Evolutionary conservation across 2,797 vertebrate species (phyloP).

Genomic region (Lateolabrax maculatus): DNA sequence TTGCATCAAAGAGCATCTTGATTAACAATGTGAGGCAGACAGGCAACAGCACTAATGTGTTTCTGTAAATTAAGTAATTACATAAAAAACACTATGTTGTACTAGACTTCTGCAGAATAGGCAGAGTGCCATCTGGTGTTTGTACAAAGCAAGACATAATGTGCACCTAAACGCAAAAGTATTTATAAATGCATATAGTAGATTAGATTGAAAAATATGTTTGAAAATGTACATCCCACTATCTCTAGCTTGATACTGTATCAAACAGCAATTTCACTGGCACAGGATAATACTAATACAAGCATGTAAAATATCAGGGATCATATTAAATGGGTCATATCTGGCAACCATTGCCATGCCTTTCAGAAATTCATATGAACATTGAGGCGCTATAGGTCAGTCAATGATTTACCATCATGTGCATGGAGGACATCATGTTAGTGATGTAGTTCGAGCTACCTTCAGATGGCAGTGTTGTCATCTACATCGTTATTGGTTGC

Average conservation of each 20-base stretch:
- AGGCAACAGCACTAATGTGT: constrained; percentile 8
- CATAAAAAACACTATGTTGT: constrained; percentile 29
- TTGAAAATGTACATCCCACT: background rate
- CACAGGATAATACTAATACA: background rate
- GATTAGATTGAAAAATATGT: constrained; percentile 3
- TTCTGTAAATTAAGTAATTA: constrained; percentile 29
- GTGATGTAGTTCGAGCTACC: constrained; percentile 39
- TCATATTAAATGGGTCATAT: background rate
- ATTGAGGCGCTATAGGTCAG: background rate
- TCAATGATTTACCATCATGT: background rate
- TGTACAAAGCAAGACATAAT: constrained; percentile 41
- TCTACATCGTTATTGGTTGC: constrained; percentile 33
- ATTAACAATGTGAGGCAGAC: constrained; percentile 3
- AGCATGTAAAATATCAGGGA: background rate
- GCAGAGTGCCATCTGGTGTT: constrained; percentile 79
- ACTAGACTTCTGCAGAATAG: constrained; percentile 29
- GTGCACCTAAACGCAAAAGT: constrained; percentile 9
- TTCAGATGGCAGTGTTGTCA: constrained; percentile 75
- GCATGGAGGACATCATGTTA: background rate
- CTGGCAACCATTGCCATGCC: background rate
- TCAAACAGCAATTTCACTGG: background rate
- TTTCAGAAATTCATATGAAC: background rate
- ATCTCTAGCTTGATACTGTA: background rate
- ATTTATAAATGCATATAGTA: background rate
- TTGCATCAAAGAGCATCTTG: constrained; percentile 24